phyloP scores from a whole-genome alignment of 2,113 vertebrate genomes.

The Choloepus hoffmanni region DNA sequence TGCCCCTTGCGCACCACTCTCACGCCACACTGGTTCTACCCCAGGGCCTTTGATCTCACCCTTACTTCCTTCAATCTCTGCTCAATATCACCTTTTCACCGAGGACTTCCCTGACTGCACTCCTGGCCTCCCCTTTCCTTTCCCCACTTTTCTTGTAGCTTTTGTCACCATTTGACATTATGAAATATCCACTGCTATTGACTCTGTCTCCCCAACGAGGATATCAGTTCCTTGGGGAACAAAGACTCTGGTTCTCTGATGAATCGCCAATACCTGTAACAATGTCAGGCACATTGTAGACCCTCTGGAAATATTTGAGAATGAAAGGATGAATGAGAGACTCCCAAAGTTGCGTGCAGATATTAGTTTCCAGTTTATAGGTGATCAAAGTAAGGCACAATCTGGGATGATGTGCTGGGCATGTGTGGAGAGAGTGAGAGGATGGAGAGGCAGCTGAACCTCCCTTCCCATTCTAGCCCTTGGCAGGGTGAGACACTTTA shows the following conservation, averaged over 20 bases:
- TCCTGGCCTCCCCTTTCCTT: not conserved
- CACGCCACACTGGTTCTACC: not conserved
- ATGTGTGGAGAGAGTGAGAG: fast-evolving
- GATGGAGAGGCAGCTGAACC: fast-evolving
- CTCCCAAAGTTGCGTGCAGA: fast-evolving
- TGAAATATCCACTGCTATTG: not conserved
- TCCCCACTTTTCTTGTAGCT: not conserved
- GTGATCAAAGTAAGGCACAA: fast-evolving
- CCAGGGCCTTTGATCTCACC: not conserved
- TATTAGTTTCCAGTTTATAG: not conserved
- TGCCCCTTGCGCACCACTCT: not conserved
- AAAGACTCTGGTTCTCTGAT: not conserved
- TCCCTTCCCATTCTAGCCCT: not conserved
- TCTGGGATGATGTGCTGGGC: not conserved
- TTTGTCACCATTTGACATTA: not conserved
- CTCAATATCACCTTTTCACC: too few species aligned
- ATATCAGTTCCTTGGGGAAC: not conserved
- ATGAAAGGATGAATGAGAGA: not conserved
- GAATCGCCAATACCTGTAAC: not conserved
- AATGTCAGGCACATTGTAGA: not conserved
- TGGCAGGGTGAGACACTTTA: not conserved
- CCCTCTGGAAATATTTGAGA: not conserved
- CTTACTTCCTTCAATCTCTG: not conserved
- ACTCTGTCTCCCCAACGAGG: not conserved
- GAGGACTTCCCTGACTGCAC: not conserved